These are phyloP conservation scores for Platichthys stellatus DNA, from an alignment of 2,113 vertebrate genomes.

Conservation along the genomic window DNA sequence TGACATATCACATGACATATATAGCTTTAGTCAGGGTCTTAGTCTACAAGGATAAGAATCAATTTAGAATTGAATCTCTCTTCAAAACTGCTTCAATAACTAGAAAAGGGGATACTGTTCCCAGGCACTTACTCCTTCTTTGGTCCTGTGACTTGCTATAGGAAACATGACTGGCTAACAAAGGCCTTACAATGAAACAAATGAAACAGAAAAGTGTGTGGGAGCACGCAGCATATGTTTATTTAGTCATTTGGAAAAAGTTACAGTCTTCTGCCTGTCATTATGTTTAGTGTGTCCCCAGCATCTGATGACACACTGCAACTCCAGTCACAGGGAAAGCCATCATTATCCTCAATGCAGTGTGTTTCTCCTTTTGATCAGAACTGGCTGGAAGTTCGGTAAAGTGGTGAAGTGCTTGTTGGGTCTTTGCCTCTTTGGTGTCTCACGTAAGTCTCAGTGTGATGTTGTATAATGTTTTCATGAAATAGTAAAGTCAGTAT, in stretches of 20 bases:
- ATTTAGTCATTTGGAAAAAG: constrained; percentile 1
- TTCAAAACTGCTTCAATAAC: too few species aligned
- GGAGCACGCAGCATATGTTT: neutral
- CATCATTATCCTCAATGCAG: constrained; percentile 1
- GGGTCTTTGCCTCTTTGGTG: neutral
- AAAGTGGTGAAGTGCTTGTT: neutral
- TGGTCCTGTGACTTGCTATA: too few species aligned
- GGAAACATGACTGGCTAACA: neutral
- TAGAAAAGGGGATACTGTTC: too few species aligned
- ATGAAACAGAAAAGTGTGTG: neutral
- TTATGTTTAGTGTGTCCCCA: neutral
- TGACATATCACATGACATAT: too few species aligned
- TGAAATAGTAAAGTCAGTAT: too few species aligned
- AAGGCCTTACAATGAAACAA: too few species aligned
- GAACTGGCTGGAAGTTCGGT: neutral
- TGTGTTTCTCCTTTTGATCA: neutral
- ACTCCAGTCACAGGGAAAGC: neutral
- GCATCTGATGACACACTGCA: neutral
- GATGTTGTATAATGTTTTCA: too few species aligned
- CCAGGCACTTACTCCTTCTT: too few species aligned
- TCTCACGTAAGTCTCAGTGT: too few species aligned
- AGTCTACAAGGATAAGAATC: too few species aligned
- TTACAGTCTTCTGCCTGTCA: neutral
- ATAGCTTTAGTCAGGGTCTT: too few species aligned
- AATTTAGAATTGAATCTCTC: too few species aligned